Conservation (phyloP, 2,888 invertebrate species). For the Brachycybe producta region DNA sequence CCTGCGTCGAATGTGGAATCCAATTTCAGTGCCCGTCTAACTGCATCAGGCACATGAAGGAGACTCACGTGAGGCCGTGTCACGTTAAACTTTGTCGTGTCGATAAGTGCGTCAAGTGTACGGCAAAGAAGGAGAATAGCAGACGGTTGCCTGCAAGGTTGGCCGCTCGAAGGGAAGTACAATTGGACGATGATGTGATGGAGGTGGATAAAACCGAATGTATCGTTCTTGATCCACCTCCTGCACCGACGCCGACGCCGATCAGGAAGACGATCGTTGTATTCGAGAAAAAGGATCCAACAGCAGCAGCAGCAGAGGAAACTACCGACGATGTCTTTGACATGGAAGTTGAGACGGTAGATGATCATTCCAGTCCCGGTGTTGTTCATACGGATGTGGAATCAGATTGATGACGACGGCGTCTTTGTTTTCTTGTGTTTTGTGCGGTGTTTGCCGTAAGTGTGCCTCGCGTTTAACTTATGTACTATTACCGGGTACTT, state of each 20-base stretch:
- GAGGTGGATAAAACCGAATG: background rate
- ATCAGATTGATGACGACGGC: conserved; percentile 6
- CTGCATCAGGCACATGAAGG: conserved; percentile 21
- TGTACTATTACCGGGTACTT: too few species aligned
- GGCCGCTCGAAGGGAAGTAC: background rate
- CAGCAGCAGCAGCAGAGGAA: background rate
- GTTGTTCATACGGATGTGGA: conserved; percentile 12
- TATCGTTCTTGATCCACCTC: background rate
- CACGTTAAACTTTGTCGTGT: conserved; percentile 23
- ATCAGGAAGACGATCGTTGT: conserved; percentile 1
- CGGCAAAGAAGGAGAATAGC: conserved; percentile 5
- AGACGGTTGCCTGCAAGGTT: background rate
- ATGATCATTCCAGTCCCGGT: conserved; percentile 10
- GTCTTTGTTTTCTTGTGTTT: background rate
- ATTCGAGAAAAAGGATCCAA: background rate
- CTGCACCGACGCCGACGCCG: background rate
- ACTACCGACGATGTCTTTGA: conserved; percentile 13
- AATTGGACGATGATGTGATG: conserved; percentile 6
- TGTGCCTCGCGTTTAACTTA: too few species aligned
- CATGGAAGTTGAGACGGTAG: conserved; percentile 18
- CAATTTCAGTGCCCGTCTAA: conserved; percentile 1
- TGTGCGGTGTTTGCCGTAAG: background rate
- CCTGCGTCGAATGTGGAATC: conserved; percentile 20
- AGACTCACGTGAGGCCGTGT: conserved; percentile 23
- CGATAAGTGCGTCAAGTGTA: conserved; percentile 24